A percentile compares a stretch with the other conserved stretches of the same genome.
phyloP scores from a whole-genome alignment of 2,888 invertebrate species.

The Drosophila diplacantha region DNA sequence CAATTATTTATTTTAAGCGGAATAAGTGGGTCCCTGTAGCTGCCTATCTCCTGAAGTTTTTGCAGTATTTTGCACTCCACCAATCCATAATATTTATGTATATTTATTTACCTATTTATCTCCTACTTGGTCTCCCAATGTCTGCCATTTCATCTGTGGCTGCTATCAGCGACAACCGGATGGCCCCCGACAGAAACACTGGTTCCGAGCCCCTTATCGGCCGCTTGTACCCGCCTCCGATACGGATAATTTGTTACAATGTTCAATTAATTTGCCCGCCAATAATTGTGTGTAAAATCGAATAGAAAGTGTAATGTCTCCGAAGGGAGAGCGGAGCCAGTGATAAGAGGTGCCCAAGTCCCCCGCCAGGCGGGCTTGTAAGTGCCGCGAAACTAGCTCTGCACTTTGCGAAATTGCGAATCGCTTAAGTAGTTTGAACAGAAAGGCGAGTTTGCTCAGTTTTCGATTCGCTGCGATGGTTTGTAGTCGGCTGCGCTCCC shows the following conservation, averaged over 20 bases:
- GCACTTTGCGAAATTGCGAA: conserved; percentile 9
- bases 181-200: not conserved
- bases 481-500: not conserved
- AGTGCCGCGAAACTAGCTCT: not conserved
- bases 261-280: not conserved
- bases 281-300: not conserved
- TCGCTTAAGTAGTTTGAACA: conserved; percentile 3
- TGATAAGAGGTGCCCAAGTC: not conserved
- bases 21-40: no score
- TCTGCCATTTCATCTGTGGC: not conserved
- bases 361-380: not conserved
- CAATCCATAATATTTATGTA: no score
- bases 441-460: not conserved
- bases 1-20: no score
- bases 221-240: not conserved
- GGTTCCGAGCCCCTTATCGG: not conserved
- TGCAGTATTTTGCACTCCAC: no score
- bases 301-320: not conserved
- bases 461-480: not conserved
- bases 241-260: not conserved
- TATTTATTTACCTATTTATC: no score
- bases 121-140: no score
- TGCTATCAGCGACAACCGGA: not conserved
- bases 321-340: no score
- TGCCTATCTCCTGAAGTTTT: no score